These are phyloP conservation scores for Stenotaenia linearis DNA, from an alignment of 2,888 invertebrate species.

Conservation along the genomic window DNA sequence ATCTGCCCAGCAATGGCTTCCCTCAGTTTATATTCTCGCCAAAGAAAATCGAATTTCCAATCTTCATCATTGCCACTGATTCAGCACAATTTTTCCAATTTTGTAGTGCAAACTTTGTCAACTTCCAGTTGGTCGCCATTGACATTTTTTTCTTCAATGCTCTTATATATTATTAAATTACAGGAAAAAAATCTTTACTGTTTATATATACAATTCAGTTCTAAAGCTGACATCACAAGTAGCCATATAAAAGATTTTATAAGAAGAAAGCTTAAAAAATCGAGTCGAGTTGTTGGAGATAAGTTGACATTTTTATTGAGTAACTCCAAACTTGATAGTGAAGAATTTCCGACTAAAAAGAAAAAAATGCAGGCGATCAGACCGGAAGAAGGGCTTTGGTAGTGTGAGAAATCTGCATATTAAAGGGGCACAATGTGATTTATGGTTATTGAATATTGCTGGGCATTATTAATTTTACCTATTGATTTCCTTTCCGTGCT, in stretches of 20 bases:
- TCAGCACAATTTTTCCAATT: constrained; percentile 3
- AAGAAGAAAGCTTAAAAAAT: background rate
- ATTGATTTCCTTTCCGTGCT: constrained; percentile 8
- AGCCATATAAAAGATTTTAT: background rate
- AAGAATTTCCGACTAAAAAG: background rate
- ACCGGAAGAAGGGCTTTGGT: background rate
- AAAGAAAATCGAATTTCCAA: constrained; percentile 9
- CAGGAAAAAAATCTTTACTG: background rate
- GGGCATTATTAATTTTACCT: constrained; percentile 19
- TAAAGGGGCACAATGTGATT: constrained; percentile 26
- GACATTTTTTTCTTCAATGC: background rate
- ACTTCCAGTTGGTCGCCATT: constrained; percentile 5
- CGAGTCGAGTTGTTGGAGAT: background rate
- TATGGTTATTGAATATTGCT: constrained; percentile 17
- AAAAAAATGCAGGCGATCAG: background rate
- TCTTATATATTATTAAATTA: background rate
- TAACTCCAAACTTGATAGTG: background rate
- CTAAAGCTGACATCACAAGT: background rate
- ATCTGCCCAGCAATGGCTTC: constrained; percentile 9
- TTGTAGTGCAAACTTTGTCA: constrained; percentile 9
- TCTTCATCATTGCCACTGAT: constrained; percentile 9
- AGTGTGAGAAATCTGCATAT: constrained; percentile 24
- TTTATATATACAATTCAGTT: background rate
- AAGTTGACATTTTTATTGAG: constrained; percentile 3
- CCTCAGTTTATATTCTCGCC: constrained; percentile 4